Base-by-base conservation (phyloP, 1,140 invertebrate species). In the Asbolus verrucosus region DNA sequence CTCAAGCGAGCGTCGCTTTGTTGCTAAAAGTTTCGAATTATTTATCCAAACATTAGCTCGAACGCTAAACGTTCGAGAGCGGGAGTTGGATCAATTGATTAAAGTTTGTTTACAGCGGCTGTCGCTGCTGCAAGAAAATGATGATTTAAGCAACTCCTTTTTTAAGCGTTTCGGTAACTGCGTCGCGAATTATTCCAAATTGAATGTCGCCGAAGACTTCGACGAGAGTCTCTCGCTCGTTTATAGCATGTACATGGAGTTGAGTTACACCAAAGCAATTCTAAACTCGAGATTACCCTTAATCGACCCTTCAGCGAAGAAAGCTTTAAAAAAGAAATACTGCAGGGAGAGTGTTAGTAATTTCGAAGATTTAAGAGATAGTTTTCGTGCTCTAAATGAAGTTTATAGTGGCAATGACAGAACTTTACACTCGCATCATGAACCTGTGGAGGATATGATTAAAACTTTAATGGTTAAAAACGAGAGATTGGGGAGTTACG, bases 271-370 rank as follows among this genome's bases (percentile, higher is more conserved):
- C 8, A 78, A 79, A 69, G 50, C 73, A 1, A 66, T 77, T 30
- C 69, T 81, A 13, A 80, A 76, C 60, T 75, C 78, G 0, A 62
- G 84, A 73, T 73, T 87, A 0, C 81, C 86, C 0, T 75, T 84
- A 0, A 88, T 94, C 11, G 93, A 95, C 83, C 91, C 92, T 0
- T 87, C 92, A 0, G 85, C 90, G 41, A 93, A 93, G 77, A 85
- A 89, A 31, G 81, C 84, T 0, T 77, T 94, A 0, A 92, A 92
- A 79, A 82, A 89, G 2, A 77, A 85, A 39, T 91, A 92, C 63
- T 79, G 87, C 6, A 78, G 85, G 8, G 87, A 92, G 76, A 90
- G 92, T 43, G 73, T 75, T 16, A 38, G 61, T 16, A 70, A 77
- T 63, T 78, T 80, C 46, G 50, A 72, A 19, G 61, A 67, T 31